phyloP scores from a whole-genome alignment of 2,888 invertebrate species.

The Volucella inanis region DNA sequence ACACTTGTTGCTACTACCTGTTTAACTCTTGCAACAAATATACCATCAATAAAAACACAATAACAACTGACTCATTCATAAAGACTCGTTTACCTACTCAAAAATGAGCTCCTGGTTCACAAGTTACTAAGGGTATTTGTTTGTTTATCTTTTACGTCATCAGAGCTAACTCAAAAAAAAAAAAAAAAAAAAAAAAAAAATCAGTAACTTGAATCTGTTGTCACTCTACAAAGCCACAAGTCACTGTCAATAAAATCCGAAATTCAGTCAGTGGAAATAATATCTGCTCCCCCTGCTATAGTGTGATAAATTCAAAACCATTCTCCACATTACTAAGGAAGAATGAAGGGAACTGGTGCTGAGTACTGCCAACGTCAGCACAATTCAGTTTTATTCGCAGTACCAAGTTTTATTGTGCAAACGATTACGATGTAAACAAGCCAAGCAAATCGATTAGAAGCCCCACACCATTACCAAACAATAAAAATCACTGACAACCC shows the following conservation, averaged over 20 bases:
- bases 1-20: no score
- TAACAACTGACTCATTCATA: no score
- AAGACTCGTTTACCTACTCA: no score
- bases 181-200: conserved; percentile 7
- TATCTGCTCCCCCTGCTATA: not conserved
- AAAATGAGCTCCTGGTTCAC: no score
- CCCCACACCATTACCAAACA: not conserved
- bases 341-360: not conserved
- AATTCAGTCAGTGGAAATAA: conserved; percentile 30
- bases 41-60: not conserved
- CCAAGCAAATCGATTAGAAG: conserved; percentile 44
- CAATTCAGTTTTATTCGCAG: conserved; percentile 21
- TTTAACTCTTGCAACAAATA: no score
- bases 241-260: conserved; percentile 38
- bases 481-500: conserved; percentile 22
- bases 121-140: no score
- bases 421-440: conserved; percentile 61
- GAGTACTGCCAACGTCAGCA: conserved; percentile 6
- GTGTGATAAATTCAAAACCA: not conserved
- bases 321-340: conserved; percentile 11
- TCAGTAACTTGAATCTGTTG: conserved; percentile 14
- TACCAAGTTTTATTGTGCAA: conserved; percentile 49
- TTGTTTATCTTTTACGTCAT: conserved; percentile 15
- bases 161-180: conserved; percentile 16
- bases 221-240: conserved; percentile 33